These are phyloP conservation scores for Lucinisca nassula DNA, from an alignment of 2,888 invertebrate genomes.

Conservation along the genomic window DNA sequence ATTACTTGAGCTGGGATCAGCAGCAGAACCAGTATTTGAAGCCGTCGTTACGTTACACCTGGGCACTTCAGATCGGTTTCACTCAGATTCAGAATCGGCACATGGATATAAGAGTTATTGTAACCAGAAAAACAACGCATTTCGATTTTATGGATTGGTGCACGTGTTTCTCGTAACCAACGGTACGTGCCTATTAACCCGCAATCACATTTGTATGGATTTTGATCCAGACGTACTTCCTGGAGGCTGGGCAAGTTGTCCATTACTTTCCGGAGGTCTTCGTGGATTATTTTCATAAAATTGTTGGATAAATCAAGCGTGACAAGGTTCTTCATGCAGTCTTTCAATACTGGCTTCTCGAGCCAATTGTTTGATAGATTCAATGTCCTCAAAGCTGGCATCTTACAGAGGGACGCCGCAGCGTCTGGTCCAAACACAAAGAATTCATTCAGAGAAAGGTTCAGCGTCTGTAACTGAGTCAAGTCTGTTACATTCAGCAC, in stretches of 20 bases:
- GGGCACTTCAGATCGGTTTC: slow-evolving; percentile 60
- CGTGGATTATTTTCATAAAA: slow-evolving; percentile 35
- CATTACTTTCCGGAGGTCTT: slow-evolving; percentile 50
- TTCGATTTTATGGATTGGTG: slow-evolving; percentile 43
- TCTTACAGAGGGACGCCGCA: slow-evolving; percentile 65
- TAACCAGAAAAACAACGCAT: slow-evolving; percentile 63
- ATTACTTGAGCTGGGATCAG: slow-evolving; percentile 19
- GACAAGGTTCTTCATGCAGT: slow-evolving; percentile 59
- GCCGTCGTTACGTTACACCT: no score
- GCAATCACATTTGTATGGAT: slow-evolving; percentile 75
- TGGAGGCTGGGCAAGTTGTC: slow-evolving; percentile 42
- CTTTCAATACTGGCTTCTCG: slow-evolving; percentile 33
- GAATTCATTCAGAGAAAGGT: slow-evolving; percentile 70
- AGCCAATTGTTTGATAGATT: slow-evolving; percentile 68
- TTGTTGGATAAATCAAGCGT: slow-evolving; percentile 72
- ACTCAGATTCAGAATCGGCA: slow-evolving; percentile 36
- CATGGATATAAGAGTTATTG: slow-evolving; percentile 61
- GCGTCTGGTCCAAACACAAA: slow-evolving; percentile 52
- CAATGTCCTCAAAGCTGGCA: slow-evolving; percentile 60
- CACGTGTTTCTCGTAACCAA: slow-evolving; percentile 67
- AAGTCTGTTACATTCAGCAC: slow-evolving; percentile 63
- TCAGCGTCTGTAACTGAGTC: slow-evolving; percentile 59
- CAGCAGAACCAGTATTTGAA: no score
- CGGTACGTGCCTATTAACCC: slow-evolving; percentile 64
- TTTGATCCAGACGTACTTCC: slow-evolving; percentile 58